A percentile compares a stretch with the other conserved stretches of the same genome.
Evolutionary conservation across 2,888 invertebrate genomes (phyloP).

Genomic region (Acrobasis consociella): DNA sequence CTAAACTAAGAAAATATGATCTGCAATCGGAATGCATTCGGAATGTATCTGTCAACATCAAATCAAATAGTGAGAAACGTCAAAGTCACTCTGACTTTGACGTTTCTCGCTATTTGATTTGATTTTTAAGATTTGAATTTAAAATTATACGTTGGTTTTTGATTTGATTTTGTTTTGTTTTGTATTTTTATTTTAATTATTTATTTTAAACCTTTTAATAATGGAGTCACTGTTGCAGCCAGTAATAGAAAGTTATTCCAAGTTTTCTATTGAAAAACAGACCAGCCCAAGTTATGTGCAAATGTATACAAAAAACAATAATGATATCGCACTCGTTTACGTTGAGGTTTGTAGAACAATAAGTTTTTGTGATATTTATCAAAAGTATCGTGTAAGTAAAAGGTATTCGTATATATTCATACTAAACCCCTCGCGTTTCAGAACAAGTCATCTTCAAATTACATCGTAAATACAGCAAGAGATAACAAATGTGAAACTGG

Average conservation of each 20-base stretch:
- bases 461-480: slow-evolving; percentile 36
- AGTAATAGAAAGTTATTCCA: slow-evolving; percentile 55
- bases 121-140: too few relatives aligned
- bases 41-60: not conserved
- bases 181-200: not conserved
- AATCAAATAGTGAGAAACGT: too few relatives aligned
- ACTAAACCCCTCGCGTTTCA: slow-evolving; percentile 38
- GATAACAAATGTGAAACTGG: slow-evolving; percentile 49
- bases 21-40: too few relatives aligned
- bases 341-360: slow-evolving; percentile 50
- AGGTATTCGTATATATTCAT: too few relatives aligned
- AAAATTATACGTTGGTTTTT: too few relatives aligned
- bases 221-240: slow-evolving; percentile 56
- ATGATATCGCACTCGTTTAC: slow-evolving; percentile 59
- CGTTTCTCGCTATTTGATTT: not conserved
- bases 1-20: too few relatives aligned
- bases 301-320: slow-evolving; percentile 61
- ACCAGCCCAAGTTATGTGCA: slow-evolving; percentile 65
- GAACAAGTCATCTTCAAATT: slow-evolving; percentile 45
- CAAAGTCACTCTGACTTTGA: not conserved
- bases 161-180: not conserved
- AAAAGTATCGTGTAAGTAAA: not conserved
- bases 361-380: not conserved
- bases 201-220: not conserved
- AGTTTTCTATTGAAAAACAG: slow-evolving; percentile 60